Conservation (phyloP, 2,113 vertebrate genomes). For the Acanthochromis polyacanthus region DNA sequence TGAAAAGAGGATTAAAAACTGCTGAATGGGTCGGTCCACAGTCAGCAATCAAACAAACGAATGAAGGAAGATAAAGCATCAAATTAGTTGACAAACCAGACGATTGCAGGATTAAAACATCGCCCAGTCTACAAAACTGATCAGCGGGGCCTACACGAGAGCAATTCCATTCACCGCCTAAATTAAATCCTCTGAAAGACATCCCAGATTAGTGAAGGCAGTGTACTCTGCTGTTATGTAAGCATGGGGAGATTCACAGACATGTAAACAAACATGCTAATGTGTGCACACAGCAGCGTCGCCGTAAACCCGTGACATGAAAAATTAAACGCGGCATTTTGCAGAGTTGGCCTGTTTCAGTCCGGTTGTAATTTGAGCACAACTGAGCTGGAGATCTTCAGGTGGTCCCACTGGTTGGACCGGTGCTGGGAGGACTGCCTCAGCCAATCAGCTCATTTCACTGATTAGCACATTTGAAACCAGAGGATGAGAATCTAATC, state of each 20-base stretch:
- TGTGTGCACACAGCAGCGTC: constrained; percentile 2
- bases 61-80: constrained; percentile 8
- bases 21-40: constrained; percentile 3
- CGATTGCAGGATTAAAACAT: constrained; percentile 35
- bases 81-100: constrained; percentile 24
- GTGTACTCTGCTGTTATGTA: constrained; percentile 56
- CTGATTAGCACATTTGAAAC: constrained; percentile 13
- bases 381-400: constrained; percentile 2
- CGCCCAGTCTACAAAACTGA: constrained; percentile 46
- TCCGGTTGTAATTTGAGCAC: not conserved
- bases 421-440: not conserved
- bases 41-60: constrained; percentile 1
- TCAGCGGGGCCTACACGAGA: constrained; percentile 33
- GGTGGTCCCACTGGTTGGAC: constrained; percentile 10
- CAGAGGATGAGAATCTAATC: constrained; percentile 31
- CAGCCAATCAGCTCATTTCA: constrained; percentile 19
- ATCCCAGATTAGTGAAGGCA: constrained; percentile 65
- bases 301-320: constrained; percentile 4
- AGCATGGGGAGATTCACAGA: constrained; percentile 28
- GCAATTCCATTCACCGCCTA: constrained; percentile 65
- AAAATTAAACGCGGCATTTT: not conserved
- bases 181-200: constrained; percentile 71
- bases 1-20: not conserved
- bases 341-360: constrained; percentile 14
- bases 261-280: constrained; percentile 41